Percentiles rank a stretch among this genome's conserved stretches.
phyloP scores from a whole-genome alignment of 2,113 vertebrate genomes.

The Melanostigma gelatinosum region DNA sequence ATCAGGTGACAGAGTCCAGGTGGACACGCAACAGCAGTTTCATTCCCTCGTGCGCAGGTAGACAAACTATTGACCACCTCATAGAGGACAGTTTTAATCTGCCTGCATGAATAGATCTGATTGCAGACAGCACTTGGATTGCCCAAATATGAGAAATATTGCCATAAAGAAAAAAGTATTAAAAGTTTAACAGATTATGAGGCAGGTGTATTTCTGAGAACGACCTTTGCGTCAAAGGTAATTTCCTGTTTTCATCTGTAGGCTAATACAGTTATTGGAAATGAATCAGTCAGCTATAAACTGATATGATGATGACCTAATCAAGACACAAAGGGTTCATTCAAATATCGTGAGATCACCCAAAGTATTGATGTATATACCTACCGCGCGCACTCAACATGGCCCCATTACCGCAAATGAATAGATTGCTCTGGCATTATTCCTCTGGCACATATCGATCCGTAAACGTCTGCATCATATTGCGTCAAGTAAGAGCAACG shows the following conservation, averaged over 20 bases:
- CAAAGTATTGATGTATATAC: constrained; percentile 85
- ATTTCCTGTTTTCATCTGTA: constrained; percentile 48
- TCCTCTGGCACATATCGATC: constrained; percentile 91
- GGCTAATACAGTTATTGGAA: constrained; percentile 61
- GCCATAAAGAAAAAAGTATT: neutral
- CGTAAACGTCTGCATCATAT: constrained; percentile 89
- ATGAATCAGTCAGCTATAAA: constrained; percentile 66
- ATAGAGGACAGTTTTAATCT: constrained; percentile 2
- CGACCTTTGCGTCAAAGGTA: constrained; percentile 39
- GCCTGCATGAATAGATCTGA: neutral
- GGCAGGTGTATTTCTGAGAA: constrained; percentile 5
- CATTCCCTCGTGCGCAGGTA: neutral
- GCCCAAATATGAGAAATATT: constrained; percentile 7
- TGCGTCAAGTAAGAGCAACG: constrained; percentile 91
- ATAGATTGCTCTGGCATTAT: constrained; percentile 92
- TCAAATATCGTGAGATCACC: constrained; percentile 87
- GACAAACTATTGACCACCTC: neutral
- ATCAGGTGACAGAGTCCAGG: constrained; percentile 1
- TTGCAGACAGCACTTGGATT: constrained; percentile 1
- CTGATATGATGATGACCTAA: constrained; percentile 78
- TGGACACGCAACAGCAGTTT: neutral
- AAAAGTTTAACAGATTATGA: neutral
- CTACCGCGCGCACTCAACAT: constrained; percentile 84
- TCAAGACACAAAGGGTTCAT: constrained; percentile 77
- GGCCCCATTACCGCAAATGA: constrained; percentile 92